Evolutionary conservation across 2,888 invertebrate genomes (phyloP).

Genomic region (Drosophila barbarae): DNA sequence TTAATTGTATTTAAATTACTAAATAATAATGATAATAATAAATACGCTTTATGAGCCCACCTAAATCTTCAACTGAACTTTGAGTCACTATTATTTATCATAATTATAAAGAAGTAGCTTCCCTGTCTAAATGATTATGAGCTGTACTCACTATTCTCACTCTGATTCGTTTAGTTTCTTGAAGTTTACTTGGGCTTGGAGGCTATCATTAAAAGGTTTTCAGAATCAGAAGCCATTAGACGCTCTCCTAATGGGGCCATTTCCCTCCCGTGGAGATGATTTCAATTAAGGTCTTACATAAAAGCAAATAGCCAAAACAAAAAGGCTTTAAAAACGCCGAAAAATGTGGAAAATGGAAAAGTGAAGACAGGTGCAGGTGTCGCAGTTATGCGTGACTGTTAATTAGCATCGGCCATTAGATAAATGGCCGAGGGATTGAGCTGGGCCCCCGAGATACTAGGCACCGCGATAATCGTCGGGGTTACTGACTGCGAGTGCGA

Average conservation of each 20-base stretch:
- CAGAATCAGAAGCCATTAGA: constrained; percentile 25
- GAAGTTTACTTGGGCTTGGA: background rate
- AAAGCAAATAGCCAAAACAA: constrained; percentile 1
- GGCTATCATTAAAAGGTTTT: background rate
- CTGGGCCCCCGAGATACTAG: background rate
- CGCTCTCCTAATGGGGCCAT: constrained; percentile 20
- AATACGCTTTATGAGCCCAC: background rate
- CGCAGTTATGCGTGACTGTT: constrained; percentile 35
- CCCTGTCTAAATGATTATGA: constrained; percentile 1
- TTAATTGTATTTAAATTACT: background rate
- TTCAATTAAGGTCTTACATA: constrained; percentile 34
- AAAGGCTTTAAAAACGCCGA: background rate
- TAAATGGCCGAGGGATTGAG: constrained; percentile 22
- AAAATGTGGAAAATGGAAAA: constrained; percentile 9
- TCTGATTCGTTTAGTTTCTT: background rate
- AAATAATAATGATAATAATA: background rate
- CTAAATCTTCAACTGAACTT: background rate
- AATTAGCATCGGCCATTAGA: constrained; percentile 41
- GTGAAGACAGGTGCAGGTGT: constrained; percentile 25
- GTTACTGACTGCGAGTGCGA: constrained; percentile 20
- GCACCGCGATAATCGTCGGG: constrained; percentile 8
- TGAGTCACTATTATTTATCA: background rate
- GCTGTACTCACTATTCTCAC: background rate
- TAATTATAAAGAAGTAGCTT: background rate
- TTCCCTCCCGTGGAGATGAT: constrained; percentile 7